Base-by-base conservation (phyloP, 2,888 invertebrate species). In the Epinotia ramella region DNA sequence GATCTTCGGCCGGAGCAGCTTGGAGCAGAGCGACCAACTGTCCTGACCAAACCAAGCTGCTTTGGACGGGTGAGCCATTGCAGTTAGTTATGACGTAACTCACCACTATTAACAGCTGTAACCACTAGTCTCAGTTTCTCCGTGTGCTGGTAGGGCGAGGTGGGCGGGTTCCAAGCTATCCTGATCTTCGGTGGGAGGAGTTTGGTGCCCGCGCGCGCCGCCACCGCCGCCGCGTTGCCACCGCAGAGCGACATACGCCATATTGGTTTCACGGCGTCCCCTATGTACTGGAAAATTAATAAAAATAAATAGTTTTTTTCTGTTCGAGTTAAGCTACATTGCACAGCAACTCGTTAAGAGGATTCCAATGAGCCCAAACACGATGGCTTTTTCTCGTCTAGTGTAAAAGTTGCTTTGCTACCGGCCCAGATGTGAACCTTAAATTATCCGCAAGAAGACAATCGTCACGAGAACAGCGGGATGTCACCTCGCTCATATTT, bases 221-320 rank as follows among this genome's bases (percentile, higher is more conserved):
- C 94, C 57, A 95, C 93, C 0, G 94, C 89, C 65, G 95, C 95
- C 9, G 95, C 95, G 77, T 92, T 91, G 0, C 94, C 94, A 2
- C 95, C 95, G 80, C 96, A 96, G 0, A 95, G 92, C 77, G 95
- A 94, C 40, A 95, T 84, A 18, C 94, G 91, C 95, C 95, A 95
- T 82, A 94, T 94, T 40, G 95, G 94, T 44, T 80, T 87, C 78
- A 91, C 91, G 1, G 90, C 86, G 67, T 94, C 95, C 53, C 86
- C 91, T 40, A 91, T 87, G 74, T 89, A 94, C 94, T 94, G 89
- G 12, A 88, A 64, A 56, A 53, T 6, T 69, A 5, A 57, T 49
- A 46, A 70, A 12, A 13, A 49, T 13, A 28, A 28, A 28, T 28
- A 24, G 12, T 28, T 3, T 28, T 28, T 28, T 28, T 28, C 3